Base-by-base conservation (phyloP, 2,888 invertebrate genomes). In the Apotomis turbidana region DNA sequence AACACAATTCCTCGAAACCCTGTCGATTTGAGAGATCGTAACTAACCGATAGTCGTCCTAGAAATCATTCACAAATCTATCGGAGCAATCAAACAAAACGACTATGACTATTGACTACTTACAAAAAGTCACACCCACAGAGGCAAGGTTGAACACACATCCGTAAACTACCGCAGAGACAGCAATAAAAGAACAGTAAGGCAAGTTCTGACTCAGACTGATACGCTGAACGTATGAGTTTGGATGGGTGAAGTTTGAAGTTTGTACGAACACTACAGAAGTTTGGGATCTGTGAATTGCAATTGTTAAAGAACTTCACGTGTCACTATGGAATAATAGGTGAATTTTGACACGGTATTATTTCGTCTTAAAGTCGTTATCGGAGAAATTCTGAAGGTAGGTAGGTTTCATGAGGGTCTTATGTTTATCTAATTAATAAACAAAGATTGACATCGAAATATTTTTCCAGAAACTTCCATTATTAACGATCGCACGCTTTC, bases 1-100 rank as follows among this genome's bases (percentile, higher is more conserved):
- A 63, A 58, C 41, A 58, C 71, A 36, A 41, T 72, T 68, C 63
- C n/a, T 52, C 51, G 62, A 68, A 71, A 71, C 55, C 44, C 55
- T 12, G n/a, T 59, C 63, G 15, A 59, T 51, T 59, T 46, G 13
- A 62, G 57, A 58, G 71, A 71, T 72, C 62, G 41, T 52, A 54
- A 62, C 68, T 58, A 27, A 8, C 59, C 72, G 72, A 72, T 68
- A 72, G 52, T 52, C 54, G 46, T 51, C 15, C 58, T 68, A 36
- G 68, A 68, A 71, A 71, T 72, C 68, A 72, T 68, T 72, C 68
- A 72, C 68, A 68, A 68, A 72, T 72, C 63, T 72, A 72, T 68
- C 68, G 12, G 44, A 68, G 46, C 72, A 62, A 72, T 72, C 72
- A 58, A 68, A 72, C 72, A 72, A 72, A 72, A 68, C 62, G 68